phyloP scores from a whole-genome alignment of 2,113 vertebrate genomes.

The human (Homo sapiens) region DNA sequence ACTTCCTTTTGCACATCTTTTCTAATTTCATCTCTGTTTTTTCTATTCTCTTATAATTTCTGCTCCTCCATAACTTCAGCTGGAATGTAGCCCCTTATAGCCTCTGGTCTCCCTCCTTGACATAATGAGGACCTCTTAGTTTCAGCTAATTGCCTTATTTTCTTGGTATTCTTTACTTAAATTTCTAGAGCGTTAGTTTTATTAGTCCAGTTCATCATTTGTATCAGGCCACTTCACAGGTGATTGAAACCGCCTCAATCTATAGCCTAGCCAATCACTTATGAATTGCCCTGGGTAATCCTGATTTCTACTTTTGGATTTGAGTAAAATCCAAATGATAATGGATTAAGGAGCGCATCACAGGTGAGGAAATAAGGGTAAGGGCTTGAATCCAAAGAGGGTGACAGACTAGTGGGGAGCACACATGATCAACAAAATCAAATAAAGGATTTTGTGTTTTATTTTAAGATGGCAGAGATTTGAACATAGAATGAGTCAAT shows the following conservation, averaged over 20 bases:
- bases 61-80: background rate
- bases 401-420: background rate
- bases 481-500: background rate
- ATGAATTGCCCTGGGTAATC: background rate
- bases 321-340: slow-evolving; percentile 23
- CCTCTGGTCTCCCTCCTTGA: background rate
- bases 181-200: slow-evolving; percentile 9
- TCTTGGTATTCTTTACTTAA: slow-evolving; percentile 34
- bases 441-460: background rate
- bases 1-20: background rate
- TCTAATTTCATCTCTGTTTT: background rate
- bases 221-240: slow-evolving; percentile 16
- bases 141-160: slow-evolving; percentile 23
- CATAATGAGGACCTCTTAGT: background rate
- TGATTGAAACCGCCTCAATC: background rate
- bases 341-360: background rate
- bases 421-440: background rate
- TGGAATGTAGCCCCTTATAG: background rate
- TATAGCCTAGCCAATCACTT: background rate
- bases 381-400: background rate
- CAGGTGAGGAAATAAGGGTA: background rate
- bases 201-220: slow-evolving; percentile 33
- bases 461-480: background rate
- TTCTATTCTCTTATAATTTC: slow-evolving; percentile 25
- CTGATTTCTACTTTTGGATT: background rate